These are phyloP conservation scores for Argyresthia goedartella DNA, from an alignment of 2,888 invertebrate species.

Conservation along the genomic window DNA sequence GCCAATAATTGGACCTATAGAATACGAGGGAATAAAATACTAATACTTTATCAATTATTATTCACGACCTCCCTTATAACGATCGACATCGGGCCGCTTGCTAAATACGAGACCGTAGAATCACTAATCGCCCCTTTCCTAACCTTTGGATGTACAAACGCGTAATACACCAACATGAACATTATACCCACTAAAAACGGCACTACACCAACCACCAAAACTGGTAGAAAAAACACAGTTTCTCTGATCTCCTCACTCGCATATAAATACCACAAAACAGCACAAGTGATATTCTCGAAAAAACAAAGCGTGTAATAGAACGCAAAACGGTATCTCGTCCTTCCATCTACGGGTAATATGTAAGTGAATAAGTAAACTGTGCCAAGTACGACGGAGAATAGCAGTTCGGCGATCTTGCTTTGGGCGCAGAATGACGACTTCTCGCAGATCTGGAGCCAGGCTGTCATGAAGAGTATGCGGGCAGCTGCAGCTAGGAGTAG, in stretches of 20 bases:
- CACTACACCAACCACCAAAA: constrained; percentile 71
- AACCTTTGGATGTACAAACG: constrained; percentile 76
- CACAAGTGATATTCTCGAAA: constrained; percentile 76
- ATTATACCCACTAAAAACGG: constrained; percentile 78
- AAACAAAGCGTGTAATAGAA: constrained; percentile 78
- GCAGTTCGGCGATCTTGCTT: constrained; percentile 70
- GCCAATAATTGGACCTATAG: too few species aligned
- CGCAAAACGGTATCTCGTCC: constrained; percentile 78
- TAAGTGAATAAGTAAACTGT: constrained; percentile 90
- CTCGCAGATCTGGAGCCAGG: constrained; percentile 78
- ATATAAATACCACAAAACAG: constrained; percentile 72
- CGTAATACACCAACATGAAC: constrained; percentile 81
- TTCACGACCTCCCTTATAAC: background rate
- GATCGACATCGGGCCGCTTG: background rate
- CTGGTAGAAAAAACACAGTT: constrained; percentile 71
- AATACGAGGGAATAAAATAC: too few species aligned
- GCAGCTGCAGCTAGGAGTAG: constrained; percentile 73
- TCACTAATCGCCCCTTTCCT: constrained; percentile 22
- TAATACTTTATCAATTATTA: too few species aligned
- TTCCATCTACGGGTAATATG: constrained; percentile 84
- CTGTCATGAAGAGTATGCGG: constrained; percentile 83
- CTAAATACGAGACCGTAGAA: background rate
- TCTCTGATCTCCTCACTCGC: constrained; percentile 50
- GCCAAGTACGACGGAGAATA: constrained; percentile 82
- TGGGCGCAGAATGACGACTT: constrained; percentile 77